Evolutionary conservation across 2,888 invertebrate genomes (phyloP).

Genomic region (Alloplasta piceator): DNA sequence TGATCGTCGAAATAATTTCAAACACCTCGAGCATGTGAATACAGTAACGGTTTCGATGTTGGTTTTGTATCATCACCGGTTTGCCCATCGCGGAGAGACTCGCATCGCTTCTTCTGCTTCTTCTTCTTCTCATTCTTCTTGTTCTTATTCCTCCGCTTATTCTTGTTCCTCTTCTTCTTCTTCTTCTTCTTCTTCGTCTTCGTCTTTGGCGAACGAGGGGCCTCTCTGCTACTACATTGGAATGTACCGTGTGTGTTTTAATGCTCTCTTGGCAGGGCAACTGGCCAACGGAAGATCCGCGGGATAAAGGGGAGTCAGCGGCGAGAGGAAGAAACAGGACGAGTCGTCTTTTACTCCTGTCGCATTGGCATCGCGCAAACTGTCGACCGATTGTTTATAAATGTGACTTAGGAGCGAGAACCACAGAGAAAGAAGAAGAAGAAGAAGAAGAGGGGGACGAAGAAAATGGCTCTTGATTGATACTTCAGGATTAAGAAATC

Average conservation of each 20-base stretch:
- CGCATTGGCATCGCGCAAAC: conserved; percentile 34
- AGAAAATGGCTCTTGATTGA: conserved; percentile 3
- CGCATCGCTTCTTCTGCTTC: conserved; percentile 45
- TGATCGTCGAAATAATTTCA: conserved; percentile 6
- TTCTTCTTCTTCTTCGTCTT: too few relatives aligned
- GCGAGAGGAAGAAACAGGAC: conserved; percentile 36
- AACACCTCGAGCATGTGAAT: conserved; percentile 30
- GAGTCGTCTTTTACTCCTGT: conserved; percentile 41
- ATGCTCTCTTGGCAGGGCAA: conserved; percentile 63
- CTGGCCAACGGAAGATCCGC: conserved; percentile 36
- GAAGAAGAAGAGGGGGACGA: conserved; percentile 41
- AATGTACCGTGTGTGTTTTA: conserved; percentile 71
- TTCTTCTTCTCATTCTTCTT: too few relatives aligned
- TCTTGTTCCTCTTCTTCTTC: too few relatives aligned
- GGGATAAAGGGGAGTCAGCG: conserved; percentile 49
- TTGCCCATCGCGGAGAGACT: conserved; percentile 38
- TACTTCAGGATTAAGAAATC: not conserved
- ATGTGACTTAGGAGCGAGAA: conserved; percentile 47
- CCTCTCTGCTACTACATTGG: conserved; percentile 62
- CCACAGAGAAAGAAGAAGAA: conserved; percentile 43
- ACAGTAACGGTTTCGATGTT: conserved; percentile 34
- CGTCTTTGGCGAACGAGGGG: conserved; percentile 46
- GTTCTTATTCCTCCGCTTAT: too few relatives aligned
- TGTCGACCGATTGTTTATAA: conserved; percentile 52
- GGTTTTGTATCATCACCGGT: conserved; percentile 44